These are phyloP conservation scores for Thinocorus orbignyianus DNA, from an alignment of 2,113 vertebrate species.

Conservation along the genomic window DNA sequence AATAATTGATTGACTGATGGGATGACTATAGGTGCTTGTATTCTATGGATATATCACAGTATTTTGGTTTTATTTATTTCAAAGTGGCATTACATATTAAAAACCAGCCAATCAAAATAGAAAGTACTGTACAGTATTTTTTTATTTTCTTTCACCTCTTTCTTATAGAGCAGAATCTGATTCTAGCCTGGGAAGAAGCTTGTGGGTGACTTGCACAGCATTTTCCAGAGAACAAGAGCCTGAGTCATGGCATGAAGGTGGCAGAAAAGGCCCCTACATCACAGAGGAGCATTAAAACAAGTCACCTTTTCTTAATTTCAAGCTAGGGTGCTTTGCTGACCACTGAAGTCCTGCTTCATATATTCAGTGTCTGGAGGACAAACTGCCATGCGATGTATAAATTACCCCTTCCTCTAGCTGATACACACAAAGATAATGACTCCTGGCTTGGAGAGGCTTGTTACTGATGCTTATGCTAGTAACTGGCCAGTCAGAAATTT, in stretches of 20 bases:
- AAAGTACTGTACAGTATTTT: background rate
- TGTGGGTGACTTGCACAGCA: background rate
- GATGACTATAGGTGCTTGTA: background rate
- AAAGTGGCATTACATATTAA: background rate
- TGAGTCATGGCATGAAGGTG: background rate
- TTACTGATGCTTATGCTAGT: background rate
- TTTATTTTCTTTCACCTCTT: background rate
- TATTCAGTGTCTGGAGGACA: background rate
- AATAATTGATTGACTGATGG: background rate
- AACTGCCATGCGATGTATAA: background rate
- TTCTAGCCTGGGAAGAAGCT: background rate
- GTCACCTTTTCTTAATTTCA: background rate
- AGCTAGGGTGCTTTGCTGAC: background rate
- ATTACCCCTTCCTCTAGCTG: background rate
- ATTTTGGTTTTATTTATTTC: background rate
- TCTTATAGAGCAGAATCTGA: background rate
- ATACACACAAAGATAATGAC: background rate
- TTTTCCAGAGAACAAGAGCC: background rate
- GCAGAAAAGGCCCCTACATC: background rate
- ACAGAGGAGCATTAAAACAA: background rate
- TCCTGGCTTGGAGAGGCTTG: background rate
- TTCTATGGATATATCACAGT: background rate
- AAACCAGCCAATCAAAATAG: background rate
- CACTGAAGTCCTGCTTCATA: background rate
- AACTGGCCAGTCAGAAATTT: background rate